phyloP scores from a whole-genome alignment of 2,888 invertebrate genomes.

The Cheilosia vulpina region DNA sequence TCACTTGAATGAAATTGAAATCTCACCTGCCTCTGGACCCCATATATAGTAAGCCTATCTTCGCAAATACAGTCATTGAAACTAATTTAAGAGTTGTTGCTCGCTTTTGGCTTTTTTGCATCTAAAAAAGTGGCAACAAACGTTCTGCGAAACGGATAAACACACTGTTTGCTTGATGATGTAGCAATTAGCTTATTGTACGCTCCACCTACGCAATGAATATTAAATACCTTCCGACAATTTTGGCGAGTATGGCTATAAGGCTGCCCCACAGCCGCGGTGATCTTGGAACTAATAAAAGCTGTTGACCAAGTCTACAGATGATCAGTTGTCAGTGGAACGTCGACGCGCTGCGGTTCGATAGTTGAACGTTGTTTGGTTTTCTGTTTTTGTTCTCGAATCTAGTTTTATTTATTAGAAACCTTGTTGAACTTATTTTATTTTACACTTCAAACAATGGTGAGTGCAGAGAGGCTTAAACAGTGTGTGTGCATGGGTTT shows the following conservation, averaged over 20 bases:
- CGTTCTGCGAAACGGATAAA: slow-evolving; percentile 21
- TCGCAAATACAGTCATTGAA: slow-evolving; percentile 23
- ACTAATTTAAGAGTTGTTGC: slow-evolving; percentile 20
- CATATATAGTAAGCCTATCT: slow-evolving; percentile 41
- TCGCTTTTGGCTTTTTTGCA: neutral
- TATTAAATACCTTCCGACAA: slow-evolving; percentile 38
- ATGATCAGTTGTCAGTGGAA: slow-evolving; percentile 49
- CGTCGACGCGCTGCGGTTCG: slow-evolving; percentile 44
- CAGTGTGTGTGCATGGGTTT: neutral
- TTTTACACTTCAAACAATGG: slow-evolving; percentile 34
- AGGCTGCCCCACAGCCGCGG: neutral
- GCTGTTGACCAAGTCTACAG: slow-evolving; percentile 47
- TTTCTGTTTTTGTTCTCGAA: slow-evolving; percentile 18
- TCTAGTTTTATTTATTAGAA: slow-evolving; percentile 4
- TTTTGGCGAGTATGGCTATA: slow-evolving; percentile 44
- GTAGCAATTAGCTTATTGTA: slow-evolving; percentile 47
- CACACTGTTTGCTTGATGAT: slow-evolving; percentile 6
- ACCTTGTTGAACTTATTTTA: slow-evolving; percentile 13
- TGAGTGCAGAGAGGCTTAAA: slow-evolving; percentile 37
- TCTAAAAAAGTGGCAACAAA: slow-evolving; percentile 13
- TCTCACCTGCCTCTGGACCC: slow-evolving; percentile 28
- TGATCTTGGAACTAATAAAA: slow-evolving; percentile 43
- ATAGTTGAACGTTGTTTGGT: slow-evolving; percentile 22
- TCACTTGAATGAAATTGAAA: slow-evolving; percentile 1
- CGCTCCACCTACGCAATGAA: slow-evolving; percentile 46